These are phyloP conservation scores for Diloba caeruleocephala DNA, from an alignment of 2,888 invertebrate species.

Conservation along the genomic window DNA sequence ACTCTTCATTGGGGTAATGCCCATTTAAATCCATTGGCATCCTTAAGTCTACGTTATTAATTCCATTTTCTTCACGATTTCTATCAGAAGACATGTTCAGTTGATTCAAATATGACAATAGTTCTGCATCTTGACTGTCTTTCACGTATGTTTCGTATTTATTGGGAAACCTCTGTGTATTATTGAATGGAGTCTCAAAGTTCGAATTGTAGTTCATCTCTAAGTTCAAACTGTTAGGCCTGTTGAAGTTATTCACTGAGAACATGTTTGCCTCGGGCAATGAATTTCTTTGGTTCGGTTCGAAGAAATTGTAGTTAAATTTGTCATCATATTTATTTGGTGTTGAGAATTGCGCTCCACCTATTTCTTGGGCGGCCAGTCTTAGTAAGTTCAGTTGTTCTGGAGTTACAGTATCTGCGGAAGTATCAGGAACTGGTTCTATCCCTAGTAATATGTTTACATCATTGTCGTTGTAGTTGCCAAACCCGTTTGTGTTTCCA, in stretches of 20 bases:
- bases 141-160: slow-evolving; percentile 68
- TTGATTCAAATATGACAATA: slow-evolving; percentile 77
- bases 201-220: slow-evolving; percentile 77
- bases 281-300: slow-evolving; percentile 84
- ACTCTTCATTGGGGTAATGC: slow-evolving; percentile 73
- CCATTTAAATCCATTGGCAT: slow-evolving; percentile 76
- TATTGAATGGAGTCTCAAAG: slow-evolving; percentile 68
- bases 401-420: slow-evolving; percentile 73
- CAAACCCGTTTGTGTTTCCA: slow-evolving; percentile 72
- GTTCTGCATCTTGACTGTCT: slow-evolving; percentile 76
- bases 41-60: slow-evolving; percentile 76
- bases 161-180: slow-evolving; percentile 71
- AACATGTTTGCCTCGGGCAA: slow-evolving; percentile 80
- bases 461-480: slow-evolving; percentile 76
- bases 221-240: slow-evolving; percentile 81
- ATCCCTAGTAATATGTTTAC: slow-evolving; percentile 71
- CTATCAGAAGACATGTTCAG: slow-evolving; percentile 74
- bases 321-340: slow-evolving; percentile 79
- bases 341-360: slow-evolving; percentile 82
- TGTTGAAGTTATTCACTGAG: slow-evolving; percentile 68
- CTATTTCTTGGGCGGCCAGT: slow-evolving; percentile 86
- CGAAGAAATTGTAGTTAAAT: slow-evolving; percentile 80
- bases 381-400: slow-evolving; percentile 84
- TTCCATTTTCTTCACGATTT: slow-evolving; percentile 67
- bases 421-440: slow-evolving; percentile 71